Evolutionary conservation across 2,888 invertebrate species (phyloP).

Genomic region (Dicycla oo): DNA sequence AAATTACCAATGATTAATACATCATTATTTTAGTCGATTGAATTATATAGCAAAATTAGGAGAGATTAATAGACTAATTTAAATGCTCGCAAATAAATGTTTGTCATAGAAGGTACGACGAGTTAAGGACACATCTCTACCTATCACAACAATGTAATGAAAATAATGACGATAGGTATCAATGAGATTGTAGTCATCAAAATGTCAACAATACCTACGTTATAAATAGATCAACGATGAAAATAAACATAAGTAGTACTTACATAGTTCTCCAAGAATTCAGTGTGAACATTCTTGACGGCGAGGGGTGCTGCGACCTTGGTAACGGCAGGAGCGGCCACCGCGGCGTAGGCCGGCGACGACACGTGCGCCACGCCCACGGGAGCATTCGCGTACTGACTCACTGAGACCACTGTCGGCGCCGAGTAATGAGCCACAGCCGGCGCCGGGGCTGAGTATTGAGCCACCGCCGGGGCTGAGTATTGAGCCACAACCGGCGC

Average conservation of each 20-base stretch:
- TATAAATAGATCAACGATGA: too few species aligned
- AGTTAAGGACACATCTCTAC: background rate
- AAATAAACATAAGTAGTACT: conserved; percentile 74
- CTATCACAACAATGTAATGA: background rate
- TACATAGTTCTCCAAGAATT: conserved; percentile 92
- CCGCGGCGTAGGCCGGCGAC: conserved; percentile 48
- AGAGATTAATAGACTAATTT: conserved; percentile 6
- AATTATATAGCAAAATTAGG: background rate
- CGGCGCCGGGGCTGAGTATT: conserved; percentile 76
- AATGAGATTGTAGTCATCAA: background rate
- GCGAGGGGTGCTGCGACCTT: conserved; percentile 55
- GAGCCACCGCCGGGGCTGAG: conserved; percentile 71
- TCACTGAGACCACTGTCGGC: conserved; percentile 63
- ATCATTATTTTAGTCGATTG: conserved; percentile 2
- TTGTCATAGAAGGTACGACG: background rate
- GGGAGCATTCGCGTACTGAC: conserved; percentile 64
- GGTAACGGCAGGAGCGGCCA: conserved; percentile 65
- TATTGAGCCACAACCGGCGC: conserved; percentile 61
- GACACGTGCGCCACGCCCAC: conserved; percentile 59
- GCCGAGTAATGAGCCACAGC: conserved; percentile 66
- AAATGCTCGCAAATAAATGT: background rate
- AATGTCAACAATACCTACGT: too few species aligned
- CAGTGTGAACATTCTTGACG: conserved; percentile 90
- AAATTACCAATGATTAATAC: background rate
- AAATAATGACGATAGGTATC: background rate